phyloP scores from a whole-genome alignment of 2,113 vertebrate genomes.

The Oceanodroma tethys region DNA sequence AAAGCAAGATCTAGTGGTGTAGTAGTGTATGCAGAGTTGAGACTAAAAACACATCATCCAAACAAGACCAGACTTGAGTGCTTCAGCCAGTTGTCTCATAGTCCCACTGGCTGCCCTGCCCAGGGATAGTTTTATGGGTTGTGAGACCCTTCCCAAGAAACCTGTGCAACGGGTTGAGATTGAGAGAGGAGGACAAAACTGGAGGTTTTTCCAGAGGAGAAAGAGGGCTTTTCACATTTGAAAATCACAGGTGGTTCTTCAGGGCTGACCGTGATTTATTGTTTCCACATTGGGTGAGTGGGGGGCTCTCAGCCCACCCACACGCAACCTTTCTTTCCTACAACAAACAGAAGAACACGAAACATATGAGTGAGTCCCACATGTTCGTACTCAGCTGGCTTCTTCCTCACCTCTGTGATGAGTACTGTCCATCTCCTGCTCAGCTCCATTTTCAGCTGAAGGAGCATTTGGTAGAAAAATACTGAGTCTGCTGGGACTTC shows the following conservation, averaged over 20 bases:
- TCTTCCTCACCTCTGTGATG: background rate
- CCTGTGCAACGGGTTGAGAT: background rate
- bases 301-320: slow-evolving; percentile 25
- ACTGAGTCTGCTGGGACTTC: background rate
- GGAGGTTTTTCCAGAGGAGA: background rate
- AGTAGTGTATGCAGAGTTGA: background rate
- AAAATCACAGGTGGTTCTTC: background rate
- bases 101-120: background rate
- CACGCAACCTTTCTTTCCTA: background rate
- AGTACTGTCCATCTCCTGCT: background rate
- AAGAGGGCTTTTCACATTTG: background rate
- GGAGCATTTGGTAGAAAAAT: background rate
- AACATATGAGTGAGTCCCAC: background rate
- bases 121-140: background rate
- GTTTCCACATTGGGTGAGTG: background rate
- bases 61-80: background rate
- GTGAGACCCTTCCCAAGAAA: background rate
- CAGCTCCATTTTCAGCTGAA: background rate
- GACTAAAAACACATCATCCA: background rate
- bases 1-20: background rate
- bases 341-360: background rate
- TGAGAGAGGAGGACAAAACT: background rate
- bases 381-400: background rate
- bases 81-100: background rate
- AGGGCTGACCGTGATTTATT: background rate